Evolutionary conservation across 2,888 invertebrate species (phyloP), one percentile per base, ranked within the genome.

Genomic region (Cheilosia impressa): DNA sequence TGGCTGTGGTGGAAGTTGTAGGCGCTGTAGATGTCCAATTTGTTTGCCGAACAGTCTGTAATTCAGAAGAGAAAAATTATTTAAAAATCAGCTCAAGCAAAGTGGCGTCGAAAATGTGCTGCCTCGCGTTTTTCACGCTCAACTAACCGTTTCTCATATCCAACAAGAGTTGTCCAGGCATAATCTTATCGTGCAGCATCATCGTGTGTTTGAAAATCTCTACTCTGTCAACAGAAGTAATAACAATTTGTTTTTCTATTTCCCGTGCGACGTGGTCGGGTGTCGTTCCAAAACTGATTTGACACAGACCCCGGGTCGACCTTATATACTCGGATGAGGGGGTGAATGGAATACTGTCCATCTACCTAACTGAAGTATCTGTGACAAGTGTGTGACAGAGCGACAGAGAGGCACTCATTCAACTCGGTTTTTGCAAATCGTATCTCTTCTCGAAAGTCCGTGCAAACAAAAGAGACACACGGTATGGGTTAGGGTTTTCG

Each of bases 111-210:
- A 55, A 55, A 55, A n/a, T 57, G 1, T 52, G 3, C 31, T 55
- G 50, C 19, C 50, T 38, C 4, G 19, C n/a, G 43, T 43, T 17
- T 43, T 43, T 22, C 15, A 58, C 19, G 4, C 27, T 15, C 15
- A 43, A 90, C 90, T 90, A 85, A 91, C 91, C 91, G 72, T 89
- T 90, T 88, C 91, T 91, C 2, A 91, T 84, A 88, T 91, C 92
- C 81, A 91, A 77, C 53, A 89, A 88, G 87, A 92, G 91, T 80
- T 91, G 90, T 55, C 91, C 90, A 6, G 91, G 79, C 78, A 91
- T 88, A 24, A 91, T 78, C 88, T 91, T 91, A 83, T 91, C 91
- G 87, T 91, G 91, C 76, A 92, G 89, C 89, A 91, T 89, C 84
- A 84, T 84, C 4, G 1, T 52, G 13, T 17, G 13, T 60, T 27